Evolutionary conservation across 2,113 vertebrate genomes (phyloP).

Genomic region (Seriola dumerili): DNA sequence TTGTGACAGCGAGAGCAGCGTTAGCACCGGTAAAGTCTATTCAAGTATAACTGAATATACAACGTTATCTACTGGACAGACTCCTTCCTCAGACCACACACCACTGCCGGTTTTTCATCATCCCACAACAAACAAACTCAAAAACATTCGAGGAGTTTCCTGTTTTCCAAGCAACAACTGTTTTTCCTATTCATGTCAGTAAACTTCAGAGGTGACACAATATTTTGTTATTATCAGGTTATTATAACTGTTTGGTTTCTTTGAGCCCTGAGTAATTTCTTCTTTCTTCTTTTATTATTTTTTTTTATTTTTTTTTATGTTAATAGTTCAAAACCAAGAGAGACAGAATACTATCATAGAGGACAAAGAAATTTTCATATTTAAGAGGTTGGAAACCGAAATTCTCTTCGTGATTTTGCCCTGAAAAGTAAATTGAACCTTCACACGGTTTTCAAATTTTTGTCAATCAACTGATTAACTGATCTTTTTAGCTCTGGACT

Average conservation of each 20-base stretch:
- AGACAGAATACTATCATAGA: background rate
- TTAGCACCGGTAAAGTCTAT: background rate
- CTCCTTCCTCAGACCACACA: background rate
- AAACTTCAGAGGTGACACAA: background rate
- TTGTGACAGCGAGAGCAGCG: slow-evolving; percentile 1
- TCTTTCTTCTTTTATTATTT: background rate
- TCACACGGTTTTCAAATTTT: background rate
- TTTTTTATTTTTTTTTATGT: background rate
- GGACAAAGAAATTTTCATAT: too few relatives aligned
- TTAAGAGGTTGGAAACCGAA: background rate
- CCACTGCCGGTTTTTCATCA: background rate
- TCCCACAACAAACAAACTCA: background rate
- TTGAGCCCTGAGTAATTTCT: too few relatives aligned
- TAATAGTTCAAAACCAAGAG: background rate
- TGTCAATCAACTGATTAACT: too few relatives aligned
- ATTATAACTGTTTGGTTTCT: too few relatives aligned
- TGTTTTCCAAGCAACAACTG: background rate
- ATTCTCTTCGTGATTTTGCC: background rate
- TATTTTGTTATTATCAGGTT: background rate
- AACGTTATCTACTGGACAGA: background rate
- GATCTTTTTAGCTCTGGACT: too few relatives aligned
- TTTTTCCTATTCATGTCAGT: background rate
- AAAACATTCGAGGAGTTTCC: background rate
- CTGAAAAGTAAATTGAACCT: background rate
- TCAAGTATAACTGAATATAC: background rate